Percentiles rank a stretch among this genome's conserved stretches.
Conservation (phyloP, 2,113 vertebrate genomes). For the Trichechus manatus region DNA sequence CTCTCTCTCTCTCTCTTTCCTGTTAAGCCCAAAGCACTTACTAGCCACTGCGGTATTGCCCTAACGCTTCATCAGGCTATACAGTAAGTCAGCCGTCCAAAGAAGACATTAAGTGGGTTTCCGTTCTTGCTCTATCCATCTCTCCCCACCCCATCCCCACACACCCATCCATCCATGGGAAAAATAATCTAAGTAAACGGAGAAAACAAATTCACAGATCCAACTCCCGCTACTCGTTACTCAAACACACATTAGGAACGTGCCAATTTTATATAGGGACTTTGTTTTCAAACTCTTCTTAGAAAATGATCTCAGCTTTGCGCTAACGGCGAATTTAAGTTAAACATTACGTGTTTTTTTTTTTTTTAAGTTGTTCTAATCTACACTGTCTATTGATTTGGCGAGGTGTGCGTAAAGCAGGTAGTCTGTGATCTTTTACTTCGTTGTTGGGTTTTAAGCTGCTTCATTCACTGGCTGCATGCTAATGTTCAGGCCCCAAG, state of each 20-base stretch:
- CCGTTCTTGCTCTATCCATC: not conserved
- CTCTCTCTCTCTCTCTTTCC: not conserved
- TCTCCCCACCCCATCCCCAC: not conserved
- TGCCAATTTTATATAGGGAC: not conserved
- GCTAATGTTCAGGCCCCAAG: not conserved
- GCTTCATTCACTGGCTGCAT: not conserved
- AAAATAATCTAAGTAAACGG: not conserved
- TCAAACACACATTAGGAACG: not conserved
- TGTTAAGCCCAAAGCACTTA: not conserved
- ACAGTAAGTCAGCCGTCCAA: not conserved
- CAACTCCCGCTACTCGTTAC: not conserved
- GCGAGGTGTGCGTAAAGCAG: not conserved
- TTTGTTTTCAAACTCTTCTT: conserved; percentile 36
- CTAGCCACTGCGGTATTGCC: not conserved
- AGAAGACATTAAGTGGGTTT: not conserved
- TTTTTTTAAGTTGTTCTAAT: conserved; percentile 2
- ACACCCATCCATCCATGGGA: not conserved
- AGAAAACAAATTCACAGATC: not conserved
- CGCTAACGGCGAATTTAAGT: not conserved
- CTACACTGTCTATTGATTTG: not conserved
- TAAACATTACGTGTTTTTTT: not conserved
- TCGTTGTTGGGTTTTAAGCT: not conserved
- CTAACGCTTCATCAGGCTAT: not conserved
- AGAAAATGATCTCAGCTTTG: not conserved
- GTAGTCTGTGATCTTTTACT: not conserved